Conservation (phyloP, 2,888 invertebrate species). For the Eilema griseolum region DNA sequence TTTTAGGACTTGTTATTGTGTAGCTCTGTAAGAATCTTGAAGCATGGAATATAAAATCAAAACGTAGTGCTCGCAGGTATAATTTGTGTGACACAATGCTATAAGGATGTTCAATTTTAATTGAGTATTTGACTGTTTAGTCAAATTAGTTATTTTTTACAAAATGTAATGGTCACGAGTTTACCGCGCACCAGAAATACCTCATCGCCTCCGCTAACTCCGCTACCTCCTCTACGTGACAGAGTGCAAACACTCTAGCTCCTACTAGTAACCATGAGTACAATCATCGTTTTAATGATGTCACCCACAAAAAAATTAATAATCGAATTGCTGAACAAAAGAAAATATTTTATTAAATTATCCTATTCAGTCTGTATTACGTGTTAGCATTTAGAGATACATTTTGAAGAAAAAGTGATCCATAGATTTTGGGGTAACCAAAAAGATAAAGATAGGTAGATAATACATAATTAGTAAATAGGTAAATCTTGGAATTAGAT, state of each 20-base stretch:
- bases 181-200: constrained; percentile 72
- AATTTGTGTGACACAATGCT: too few species aligned
- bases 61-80: too few species aligned
- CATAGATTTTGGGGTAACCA: background rate
- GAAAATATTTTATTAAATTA: background rate
- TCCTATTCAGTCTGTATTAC: constrained; percentile 5
- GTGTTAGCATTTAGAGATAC: background rate
- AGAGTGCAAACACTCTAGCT: background rate
- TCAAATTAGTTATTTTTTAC: too few species aligned
- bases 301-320: background rate
- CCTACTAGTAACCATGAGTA: background rate
- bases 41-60: too few species aligned
- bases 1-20: too few species aligned
- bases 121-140: too few species aligned
- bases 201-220: constrained; percentile 29
- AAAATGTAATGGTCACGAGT: too few species aligned
- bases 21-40: too few species aligned
- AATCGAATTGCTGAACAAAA: background rate
- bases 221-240: constrained; percentile 14
- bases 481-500: too few species aligned
- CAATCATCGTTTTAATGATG: background rate
- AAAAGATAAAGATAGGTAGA: background rate
- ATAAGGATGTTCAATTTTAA: too few species aligned
- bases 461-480: too few species aligned
- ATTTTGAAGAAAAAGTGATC: background rate